Evolutionary conservation across 2,113 vertebrate genomes (phyloP), one percentile per base, ranked within the genome.

Genomic region (Malurus cyaneus): DNA sequence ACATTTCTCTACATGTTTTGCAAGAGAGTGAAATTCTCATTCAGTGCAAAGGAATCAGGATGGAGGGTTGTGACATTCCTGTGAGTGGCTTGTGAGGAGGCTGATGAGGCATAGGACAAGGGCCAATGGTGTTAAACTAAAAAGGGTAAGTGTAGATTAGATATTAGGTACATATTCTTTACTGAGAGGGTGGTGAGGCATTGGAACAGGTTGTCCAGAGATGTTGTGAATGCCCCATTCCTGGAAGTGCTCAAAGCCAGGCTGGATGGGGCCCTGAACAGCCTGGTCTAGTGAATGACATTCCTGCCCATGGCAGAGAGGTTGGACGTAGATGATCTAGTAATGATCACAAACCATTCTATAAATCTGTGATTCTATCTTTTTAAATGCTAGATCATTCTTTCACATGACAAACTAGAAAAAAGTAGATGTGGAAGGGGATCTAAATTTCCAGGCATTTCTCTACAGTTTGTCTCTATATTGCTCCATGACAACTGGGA

Each of bases 401-500:
- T 36, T 73, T 56, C 60, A 69, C 1, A 2, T 1, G 5, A 9
- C 4, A 65, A 78, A n/a, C 2, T 14, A 53, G 9, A 11, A 9
- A 57, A 26, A 74, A 25, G 11, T 34, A 56, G 17, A 46, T 19
- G 5, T 14, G 4, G 9, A 5, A 72, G 69, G 16, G 50, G 14
- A 84, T 36, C 6, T 64, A 28, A 7, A 31, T 69, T 90, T 87
- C 62, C 60, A 28, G 14, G 39, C 6, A 42, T 12, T 42, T 64
- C 1, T 36, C 4, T 69, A 9, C 6, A 28, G 36, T 54, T 59
- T 81, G 2, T 67, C 16, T 54, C 11, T 36, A 3, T 78, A 14
- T 21, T 36, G 7, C 8, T 60, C 32, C 15, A 5, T 49, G 25
- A 47, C 2, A 54, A 3, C 5, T 41, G 5, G 3, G 7, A 73